Evolutionary conservation across 2,888 invertebrate species (phyloP), one percentile per base, ranked within the genome.

Genomic region (Syritta pipiens): DNA sequence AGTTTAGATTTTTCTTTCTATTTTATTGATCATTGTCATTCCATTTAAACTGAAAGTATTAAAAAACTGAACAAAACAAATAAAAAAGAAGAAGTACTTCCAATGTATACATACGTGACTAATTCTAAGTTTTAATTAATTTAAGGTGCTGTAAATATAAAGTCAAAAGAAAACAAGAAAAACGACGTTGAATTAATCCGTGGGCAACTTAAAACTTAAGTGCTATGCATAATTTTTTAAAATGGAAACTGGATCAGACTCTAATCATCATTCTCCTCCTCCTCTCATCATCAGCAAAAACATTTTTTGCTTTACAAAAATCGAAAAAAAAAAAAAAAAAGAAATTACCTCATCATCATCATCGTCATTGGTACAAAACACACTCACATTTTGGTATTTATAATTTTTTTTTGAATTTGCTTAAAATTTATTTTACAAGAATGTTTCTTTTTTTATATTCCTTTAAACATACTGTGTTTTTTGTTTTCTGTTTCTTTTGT

Each of bases 311-410:
- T 60, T 55, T 44, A 22, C 19, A 49, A 30, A 28, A 28, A 7
- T 37, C n/a, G 12, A 19, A 40, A 35, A 49, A 51, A 30, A 42
- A 24, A 35, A 62, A 20, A 74, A 32, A 46, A 19, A 17, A 20
- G 26, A 24, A 28, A 57, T 69, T 24, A 28, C 17, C 42, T 74
- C 26, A 19, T 17, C 75, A 67, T 72, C 53, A 51, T 53, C 40
- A 60, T 81, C 65, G 60, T 75, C 53, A 10, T 32, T 48, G 55
- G 46, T 60, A 35, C 35, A 65, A 26, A 46, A 9, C 37, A 48
- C 42, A 51, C 48, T 51, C 30, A 46, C 24, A 53, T 60, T 17
- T 37, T 57, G 51, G 51, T 51, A 60, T 67, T 72, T 60, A 60
- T 81, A 37, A 22, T 24, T 24, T 48, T 32, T 53, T 65, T 30